Conservation (phyloP, 2,113 vertebrate species). For the Dasyprocta punctata region DNA sequence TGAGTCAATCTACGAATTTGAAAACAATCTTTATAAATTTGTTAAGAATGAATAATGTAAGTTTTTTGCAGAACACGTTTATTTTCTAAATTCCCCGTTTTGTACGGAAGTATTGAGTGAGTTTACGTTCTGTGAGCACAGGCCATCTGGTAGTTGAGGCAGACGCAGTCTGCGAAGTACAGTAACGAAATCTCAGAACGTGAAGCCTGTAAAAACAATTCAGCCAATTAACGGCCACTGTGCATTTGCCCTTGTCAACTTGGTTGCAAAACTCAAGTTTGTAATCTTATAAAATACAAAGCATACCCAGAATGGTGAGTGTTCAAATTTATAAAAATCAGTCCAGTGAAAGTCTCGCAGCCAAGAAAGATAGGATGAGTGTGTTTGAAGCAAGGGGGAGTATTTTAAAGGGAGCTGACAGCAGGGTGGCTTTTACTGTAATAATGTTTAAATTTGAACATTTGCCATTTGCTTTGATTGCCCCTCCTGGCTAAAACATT, state of each 20-base stretch:
- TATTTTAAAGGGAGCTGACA: not conserved
- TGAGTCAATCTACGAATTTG: conserved; percentile 4
- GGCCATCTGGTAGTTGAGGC: not conserved
- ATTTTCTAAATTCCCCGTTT: not conserved
- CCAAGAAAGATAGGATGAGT: not conserved
- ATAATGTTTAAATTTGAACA: not conserved
- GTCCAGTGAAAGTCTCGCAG: not conserved
- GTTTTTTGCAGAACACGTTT: not conserved
- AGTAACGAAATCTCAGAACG: not conserved
- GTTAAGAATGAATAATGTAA: not conserved
- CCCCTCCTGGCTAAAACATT: not conserved
- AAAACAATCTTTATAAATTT: conserved; percentile 2
- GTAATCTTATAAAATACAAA: not conserved
- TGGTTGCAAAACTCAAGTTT: not conserved
- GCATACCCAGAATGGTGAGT: not conserved
- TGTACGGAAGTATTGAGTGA: not conserved
- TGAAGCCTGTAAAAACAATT: not conserved
- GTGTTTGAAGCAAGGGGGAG: not conserved
- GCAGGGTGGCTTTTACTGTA: not conserved
- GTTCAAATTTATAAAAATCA: not conserved
- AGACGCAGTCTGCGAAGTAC: not conserved
- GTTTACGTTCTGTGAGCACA: not conserved
- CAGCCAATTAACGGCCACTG: not conserved
- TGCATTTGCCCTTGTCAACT: not conserved
- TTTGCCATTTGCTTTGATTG: not conserved